phyloP scores from a whole-genome alignment of 2,797 vertebrate species.

The Tadarida brasiliensis region DNA sequence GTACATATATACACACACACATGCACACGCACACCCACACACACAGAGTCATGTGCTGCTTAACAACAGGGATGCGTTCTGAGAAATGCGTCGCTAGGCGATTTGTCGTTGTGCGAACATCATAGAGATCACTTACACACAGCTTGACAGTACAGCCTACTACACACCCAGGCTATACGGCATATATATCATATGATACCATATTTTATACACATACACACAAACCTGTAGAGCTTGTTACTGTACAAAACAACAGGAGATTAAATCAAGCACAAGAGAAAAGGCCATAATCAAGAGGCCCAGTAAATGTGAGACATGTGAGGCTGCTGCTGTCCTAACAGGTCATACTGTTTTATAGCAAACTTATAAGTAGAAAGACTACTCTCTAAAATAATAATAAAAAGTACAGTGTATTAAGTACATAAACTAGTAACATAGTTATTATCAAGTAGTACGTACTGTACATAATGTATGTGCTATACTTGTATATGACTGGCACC shows the following conservation, averaged over 20 bases:
- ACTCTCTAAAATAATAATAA: background rate
- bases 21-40: background rate
- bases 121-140: background rate
- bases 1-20: too few relatives aligned
- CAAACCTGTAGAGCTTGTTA: background rate
- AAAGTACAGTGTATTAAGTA: background rate
- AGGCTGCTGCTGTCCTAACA: background rate
- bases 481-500: background rate
- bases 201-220: background rate
- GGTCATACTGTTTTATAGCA: background rate
- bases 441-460: background rate
- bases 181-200: background rate
- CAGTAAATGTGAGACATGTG: background rate
- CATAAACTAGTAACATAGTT: background rate
- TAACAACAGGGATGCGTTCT: background rate
- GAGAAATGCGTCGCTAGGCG: background rate
- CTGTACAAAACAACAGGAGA: background rate
- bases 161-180: background rate
- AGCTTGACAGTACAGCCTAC: background rate
- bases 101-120: background rate
- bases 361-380: background rate
- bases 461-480: background rate
- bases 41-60: background rate
- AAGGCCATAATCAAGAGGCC: background rate
- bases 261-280: background rate